Evolutionary conservation across 2,888 invertebrate genomes (phyloP).

Genomic region (Dorcus hopei): DNA sequence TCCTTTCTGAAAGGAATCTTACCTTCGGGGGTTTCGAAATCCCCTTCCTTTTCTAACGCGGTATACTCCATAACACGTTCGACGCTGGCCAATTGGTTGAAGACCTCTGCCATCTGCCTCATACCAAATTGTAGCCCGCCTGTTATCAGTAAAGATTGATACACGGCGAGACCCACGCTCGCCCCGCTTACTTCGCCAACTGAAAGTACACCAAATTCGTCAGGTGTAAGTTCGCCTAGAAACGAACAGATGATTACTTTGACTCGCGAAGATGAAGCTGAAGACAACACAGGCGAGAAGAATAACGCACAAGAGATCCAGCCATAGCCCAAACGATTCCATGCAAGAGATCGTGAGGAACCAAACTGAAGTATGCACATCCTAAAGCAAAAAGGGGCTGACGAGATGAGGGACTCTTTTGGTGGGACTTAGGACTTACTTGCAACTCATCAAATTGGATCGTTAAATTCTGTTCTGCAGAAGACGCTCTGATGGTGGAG

Average conservation of each 20-base stretch:
- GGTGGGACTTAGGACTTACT: conserved; percentile 18
- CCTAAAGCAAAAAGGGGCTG: conserved; percentile 34
- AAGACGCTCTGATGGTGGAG: conserved; percentile 76
- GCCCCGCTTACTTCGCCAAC: conserved; percentile 48
- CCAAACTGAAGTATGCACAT: conserved; percentile 64
- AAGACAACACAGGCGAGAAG: conserved; percentile 61
- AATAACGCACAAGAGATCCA: conserved; percentile 59
- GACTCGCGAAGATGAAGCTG: conserved; percentile 56
- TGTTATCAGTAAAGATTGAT: conserved; percentile 66
- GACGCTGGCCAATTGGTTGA: conserved; percentile 70
- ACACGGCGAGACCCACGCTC: conserved; percentile 66
- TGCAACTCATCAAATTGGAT: conserved; percentile 70
- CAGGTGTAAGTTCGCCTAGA: neutral
- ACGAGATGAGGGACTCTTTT: neutral
- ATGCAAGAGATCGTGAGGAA: conserved; percentile 60
- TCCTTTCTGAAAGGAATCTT: neutral
- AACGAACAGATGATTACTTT: conserved; percentile 43
- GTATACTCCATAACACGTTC: conserved; percentile 77
- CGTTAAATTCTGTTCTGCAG: conserved; percentile 66
- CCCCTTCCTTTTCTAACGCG: conserved; percentile 65
- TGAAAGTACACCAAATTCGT: conserved; percentile 2
- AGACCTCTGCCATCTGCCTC: conserved; percentile 69
- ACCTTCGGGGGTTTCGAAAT: conserved; percentile 53
- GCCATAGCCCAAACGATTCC: conserved; percentile 63
- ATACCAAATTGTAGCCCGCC: conserved; percentile 78